Base-by-base conservation (phyloP, 2,113 vertebrate species). In the Nibea coibor region DNA sequence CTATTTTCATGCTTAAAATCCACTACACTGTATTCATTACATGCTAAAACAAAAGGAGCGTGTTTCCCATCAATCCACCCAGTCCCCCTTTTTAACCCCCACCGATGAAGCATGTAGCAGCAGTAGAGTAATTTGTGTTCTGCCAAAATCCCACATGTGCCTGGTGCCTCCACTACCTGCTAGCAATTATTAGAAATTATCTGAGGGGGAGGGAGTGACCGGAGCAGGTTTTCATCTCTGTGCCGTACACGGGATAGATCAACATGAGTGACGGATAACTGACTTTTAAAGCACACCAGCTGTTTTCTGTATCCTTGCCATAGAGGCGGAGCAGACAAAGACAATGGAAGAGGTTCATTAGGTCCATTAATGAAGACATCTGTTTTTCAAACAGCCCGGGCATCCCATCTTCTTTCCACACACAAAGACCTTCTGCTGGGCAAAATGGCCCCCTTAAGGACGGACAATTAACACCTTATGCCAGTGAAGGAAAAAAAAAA, bases 351-450 rank as follows among this genome's bases (percentile, higher is more conserved):
- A 72, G 83, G 88, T 82, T 85, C 81, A 90, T 88, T 90, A 72
- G 53, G 68, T 72, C 65, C 65, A 81, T 77, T 90, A 89, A 93
- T 82, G 76, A 77, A 77, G 77, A 88, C 89, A 91, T 90, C 87
- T 83, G 79, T 80, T 91, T 83, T 72, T 74, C 75, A 74, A 75
- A 78, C 59, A 72, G 63, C 59, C 47, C 68, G 12, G 39, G 54
- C 77, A 77, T 70, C 69, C 16, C 39, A 12, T 17, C 22, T 20
- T 16, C 59, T 54, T 51, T 35, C 42, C 5, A 19, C 39, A 61
- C 70, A 86, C 89, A 90, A 89, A 90, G 84, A 72, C 78, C 78
- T 82, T 85, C 77, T 89, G 81, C 82, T 58, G 62, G 56, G 48
- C 39, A 69, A 74, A 83, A 82, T 24, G 20, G 53, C 26, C 15